phyloP scores from a whole-genome alignment of 2,113 vertebrate species.

The Synodontis membranacea region DNA sequence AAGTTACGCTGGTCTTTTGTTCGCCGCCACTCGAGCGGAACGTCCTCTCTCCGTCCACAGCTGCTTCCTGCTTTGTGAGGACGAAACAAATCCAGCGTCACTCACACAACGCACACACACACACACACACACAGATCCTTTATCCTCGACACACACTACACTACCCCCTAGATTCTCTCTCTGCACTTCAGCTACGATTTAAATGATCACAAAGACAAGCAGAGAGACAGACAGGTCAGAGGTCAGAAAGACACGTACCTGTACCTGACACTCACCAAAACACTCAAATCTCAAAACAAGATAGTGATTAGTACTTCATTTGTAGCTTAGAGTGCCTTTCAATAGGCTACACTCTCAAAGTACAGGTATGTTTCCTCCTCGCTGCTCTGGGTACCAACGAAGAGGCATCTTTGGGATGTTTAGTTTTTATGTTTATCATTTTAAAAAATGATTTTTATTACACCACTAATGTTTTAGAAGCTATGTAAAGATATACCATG shows the following conservation, averaged over 20 bases:
- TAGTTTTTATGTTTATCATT: neutral
- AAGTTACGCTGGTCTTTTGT: slow-evolving; percentile 32
- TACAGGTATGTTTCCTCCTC: neutral
- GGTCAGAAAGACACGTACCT: slow-evolving; percentile 9
- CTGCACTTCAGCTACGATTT: slow-evolving; percentile 35
- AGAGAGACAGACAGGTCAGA: neutral
- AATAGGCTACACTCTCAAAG: neutral
- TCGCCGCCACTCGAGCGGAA: slow-evolving; percentile 7
- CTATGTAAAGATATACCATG: neutral
- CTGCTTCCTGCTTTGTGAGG: slow-evolving; percentile 40
- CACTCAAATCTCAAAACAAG: neutral
- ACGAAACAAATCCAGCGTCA: slow-evolving; percentile 15
- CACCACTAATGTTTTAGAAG: neutral
- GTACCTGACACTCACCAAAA: neutral
- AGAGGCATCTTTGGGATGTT: neutral
- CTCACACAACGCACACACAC: neutral
- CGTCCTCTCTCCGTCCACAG: slow-evolving; percentile 22
- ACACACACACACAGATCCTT: slow-evolving; percentile 3
- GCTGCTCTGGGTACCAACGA: neutral
- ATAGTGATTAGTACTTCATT: neutral
- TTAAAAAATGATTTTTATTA: neutral
- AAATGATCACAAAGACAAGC: slow-evolving; percentile 8
- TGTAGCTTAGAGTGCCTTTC: neutral
- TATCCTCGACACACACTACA: slow-evolving; percentile 9
- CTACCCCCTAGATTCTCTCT: slow-evolving; percentile 19